Percentiles rank a stretch among this genome's conserved stretches.
These are phyloP conservation scores for Mylabris sibirica DNA, from an alignment of 2,888 invertebrate species.

Conservation along the genomic window DNA sequence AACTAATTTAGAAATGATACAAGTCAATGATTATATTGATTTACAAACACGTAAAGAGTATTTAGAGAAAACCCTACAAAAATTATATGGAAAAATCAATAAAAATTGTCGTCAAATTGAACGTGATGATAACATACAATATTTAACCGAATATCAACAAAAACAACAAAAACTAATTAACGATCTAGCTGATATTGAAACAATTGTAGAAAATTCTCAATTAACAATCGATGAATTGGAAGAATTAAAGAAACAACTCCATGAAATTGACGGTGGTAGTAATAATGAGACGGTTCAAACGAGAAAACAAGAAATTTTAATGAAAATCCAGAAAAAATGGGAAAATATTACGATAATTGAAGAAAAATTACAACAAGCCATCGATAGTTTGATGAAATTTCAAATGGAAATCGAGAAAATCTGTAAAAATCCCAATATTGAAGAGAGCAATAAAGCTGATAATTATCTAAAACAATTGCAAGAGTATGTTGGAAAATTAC, in stretches of 20 bases:
- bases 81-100: slow-evolving; percentile 36
- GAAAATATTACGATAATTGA: slow-evolving; percentile 16
- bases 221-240: slow-evolving; percentile 32
- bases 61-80: slow-evolving; percentile 34
- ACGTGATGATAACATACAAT: slow-evolving; percentile 35
- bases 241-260: slow-evolving; percentile 11
- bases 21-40: slow-evolving; percentile 32
- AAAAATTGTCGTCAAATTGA: slow-evolving; percentile 39
- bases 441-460: neutral
- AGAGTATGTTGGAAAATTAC: slow-evolving; percentile 17
- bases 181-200: slow-evolving; percentile 40
- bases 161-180: slow-evolving; percentile 34
- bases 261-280: slow-evolving; percentile 21
- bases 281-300: slow-evolving; percentile 3
- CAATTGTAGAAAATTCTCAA: slow-evolving; percentile 5
- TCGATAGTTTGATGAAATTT: slow-evolving; percentile 21
- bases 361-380: slow-evolving; percentile 21
- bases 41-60: slow-evolving; percentile 38
- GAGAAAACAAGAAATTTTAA: slow-evolving; percentile 16
- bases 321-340: neutral
- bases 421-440: slow-evolving; percentile 13
- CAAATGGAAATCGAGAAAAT: slow-evolving; percentile 4
- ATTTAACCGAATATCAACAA: slow-evolving; percentile 24
- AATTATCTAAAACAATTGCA: slow-evolving; percentile 17
- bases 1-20: slow-evolving; percentile 43